phyloP scores from a whole-genome alignment of 2,113 vertebrate species.

The Geococcyx californianus region DNA sequence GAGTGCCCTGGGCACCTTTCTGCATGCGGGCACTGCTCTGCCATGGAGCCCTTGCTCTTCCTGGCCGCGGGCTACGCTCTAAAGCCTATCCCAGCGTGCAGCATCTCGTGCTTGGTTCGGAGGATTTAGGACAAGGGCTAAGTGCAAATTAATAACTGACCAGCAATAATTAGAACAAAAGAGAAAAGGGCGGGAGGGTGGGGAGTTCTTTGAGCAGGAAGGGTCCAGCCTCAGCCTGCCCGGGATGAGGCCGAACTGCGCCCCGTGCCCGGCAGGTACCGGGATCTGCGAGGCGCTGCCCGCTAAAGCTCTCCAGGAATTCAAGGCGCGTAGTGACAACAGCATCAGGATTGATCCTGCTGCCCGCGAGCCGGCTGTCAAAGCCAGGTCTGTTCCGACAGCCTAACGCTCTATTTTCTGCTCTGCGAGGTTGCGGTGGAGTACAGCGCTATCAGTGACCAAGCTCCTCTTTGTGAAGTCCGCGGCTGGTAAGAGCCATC shows the following conservation, averaged over 20 bases:
- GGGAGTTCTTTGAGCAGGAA: too few relatives aligned
- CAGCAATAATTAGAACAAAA: conserved; percentile 35
- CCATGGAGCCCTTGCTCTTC: background rate
- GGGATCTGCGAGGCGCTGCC: background rate
- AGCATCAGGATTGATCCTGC: background rate
- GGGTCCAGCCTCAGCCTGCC: background rate
- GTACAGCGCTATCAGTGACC: background rate
- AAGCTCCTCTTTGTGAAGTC: background rate
- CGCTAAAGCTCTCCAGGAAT: background rate
- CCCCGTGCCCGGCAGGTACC: background rate
- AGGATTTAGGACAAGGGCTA: conserved; percentile 36
- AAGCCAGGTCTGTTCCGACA: background rate
- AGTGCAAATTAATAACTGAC: conserved; percentile 65
- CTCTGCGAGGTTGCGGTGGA: background rate
- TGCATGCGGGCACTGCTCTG: background rate
- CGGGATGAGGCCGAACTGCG: background rate
- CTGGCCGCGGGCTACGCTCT: conserved; percentile 22
- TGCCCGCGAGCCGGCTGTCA: background rate
- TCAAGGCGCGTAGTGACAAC: background rate
- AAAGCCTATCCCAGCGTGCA: conserved; percentile 62
- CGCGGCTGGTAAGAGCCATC: background rate
- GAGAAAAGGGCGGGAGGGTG: background rate
- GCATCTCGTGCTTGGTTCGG: background rate
- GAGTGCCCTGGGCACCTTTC: background rate
- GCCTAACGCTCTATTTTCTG: background rate